Evolutionary conservation across 2,113 vertebrate species (phyloP).

Genomic region (Nycticorax nycticorax): DNA sequence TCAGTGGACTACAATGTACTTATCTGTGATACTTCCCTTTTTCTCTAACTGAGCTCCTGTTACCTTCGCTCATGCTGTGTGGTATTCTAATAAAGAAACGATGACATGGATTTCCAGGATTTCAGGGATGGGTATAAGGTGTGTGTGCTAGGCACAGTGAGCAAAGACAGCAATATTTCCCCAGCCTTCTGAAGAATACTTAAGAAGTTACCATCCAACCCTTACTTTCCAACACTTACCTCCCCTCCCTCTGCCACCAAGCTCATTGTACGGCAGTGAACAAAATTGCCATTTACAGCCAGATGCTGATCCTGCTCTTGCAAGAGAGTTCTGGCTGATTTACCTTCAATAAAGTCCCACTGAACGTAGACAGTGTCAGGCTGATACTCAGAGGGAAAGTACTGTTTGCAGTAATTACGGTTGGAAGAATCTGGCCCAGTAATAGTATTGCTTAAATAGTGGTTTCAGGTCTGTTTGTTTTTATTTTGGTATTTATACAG

Average conservation of each 20-base stretch:
- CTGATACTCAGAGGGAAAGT: not conserved
- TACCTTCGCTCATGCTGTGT: not conserved
- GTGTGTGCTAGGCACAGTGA: not conserved
- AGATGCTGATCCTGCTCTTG: not conserved
- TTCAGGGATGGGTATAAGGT: not conserved
- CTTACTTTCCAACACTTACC: not conserved
- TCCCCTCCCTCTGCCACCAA: not conserved
- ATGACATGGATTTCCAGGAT: not conserved
- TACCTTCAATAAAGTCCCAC: not conserved
- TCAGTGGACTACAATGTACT: not conserved
- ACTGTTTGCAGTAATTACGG: not conserved
- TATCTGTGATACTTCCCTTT: not conserved
- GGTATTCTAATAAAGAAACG: not conserved
- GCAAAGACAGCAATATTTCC: not conserved
- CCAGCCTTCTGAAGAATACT: not conserved
- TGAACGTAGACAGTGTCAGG: not conserved
- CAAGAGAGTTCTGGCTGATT: not conserved
- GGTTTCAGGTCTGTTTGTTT: constrained; percentile 14
- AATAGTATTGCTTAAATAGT: not conserved
- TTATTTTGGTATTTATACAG: constrained; percentile 31
- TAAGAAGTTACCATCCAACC: not conserved
- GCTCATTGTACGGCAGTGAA: not conserved
- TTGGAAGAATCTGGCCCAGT: not conserved
- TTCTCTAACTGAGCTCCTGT: not conserved
- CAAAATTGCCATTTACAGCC: not conserved